Conservation (phyloP, 2,888 invertebrate genomes). For the Cheilosia grossa region DNA sequence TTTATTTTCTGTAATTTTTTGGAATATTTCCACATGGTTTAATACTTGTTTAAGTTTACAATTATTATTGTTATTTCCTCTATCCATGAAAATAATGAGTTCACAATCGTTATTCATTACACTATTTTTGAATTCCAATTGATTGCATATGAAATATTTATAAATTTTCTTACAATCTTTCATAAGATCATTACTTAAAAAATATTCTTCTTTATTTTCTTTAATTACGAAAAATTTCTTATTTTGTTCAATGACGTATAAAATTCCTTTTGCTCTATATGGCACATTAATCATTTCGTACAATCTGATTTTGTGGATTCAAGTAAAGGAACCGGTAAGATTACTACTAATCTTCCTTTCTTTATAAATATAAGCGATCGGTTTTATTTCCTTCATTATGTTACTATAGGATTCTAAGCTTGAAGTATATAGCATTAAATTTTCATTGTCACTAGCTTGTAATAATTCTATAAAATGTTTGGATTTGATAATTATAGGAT, state of each 20-base stretch:
- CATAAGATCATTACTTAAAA: neutral
- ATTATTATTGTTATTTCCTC: constrained; percentile 1
- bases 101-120: neutral
- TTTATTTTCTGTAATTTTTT: constrained; percentile 11
- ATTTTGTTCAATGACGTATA: neutral
- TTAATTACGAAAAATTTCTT: neutral
- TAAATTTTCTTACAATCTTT: constrained; percentile 3
- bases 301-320: constrained; percentile 3
- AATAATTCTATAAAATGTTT: constrained; percentile 9
- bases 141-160: neutral
- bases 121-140: constrained; percentile 7
- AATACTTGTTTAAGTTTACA: neutral
- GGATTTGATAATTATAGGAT: constrained; percentile 15
- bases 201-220: constrained; percentile 11
- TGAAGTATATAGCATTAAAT: constrained; percentile 6
- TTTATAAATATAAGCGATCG: neutral
- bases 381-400: neutral
- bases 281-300: neutral
- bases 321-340: neutral
- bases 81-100: constrained; percentile 13
- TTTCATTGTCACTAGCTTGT: neutral
- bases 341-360: neutral
- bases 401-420: constrained; percentile 2
- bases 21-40: constrained; percentile 11
- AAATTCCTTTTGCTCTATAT: neutral